phyloP scores from a whole-genome alignment of 2,888 invertebrate genomes.

The Acronicta psi region DNA sequence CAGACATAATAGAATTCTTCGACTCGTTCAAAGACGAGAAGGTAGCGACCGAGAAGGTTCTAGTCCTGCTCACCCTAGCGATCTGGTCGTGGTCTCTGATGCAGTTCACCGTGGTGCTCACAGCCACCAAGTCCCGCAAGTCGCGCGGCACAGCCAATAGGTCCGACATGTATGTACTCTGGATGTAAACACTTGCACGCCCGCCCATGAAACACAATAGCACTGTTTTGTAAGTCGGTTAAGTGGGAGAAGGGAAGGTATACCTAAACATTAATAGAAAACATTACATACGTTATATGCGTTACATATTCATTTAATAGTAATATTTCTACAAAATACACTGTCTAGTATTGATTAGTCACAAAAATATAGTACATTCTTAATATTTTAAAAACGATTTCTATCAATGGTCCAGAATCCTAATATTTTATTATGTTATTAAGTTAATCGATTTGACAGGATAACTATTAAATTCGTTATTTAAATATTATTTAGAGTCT shows the following conservation, averaged over 20 bases:
- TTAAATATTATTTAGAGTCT: no score
- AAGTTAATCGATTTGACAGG: no score
- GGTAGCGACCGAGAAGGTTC: conserved; percentile 93
- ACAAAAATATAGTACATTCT: no score
- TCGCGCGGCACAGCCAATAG: conserved; percentile 91
- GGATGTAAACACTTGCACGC: conserved; percentile 50
- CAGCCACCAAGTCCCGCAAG: conserved; percentile 95
- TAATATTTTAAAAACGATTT: no score
- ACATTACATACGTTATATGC: no score
- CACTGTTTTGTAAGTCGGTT: conserved; percentile 23
- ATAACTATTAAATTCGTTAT: no score
- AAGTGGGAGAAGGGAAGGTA: conserved; percentile 2
- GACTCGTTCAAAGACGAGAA: conserved; percentile 98
- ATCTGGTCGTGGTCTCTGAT: conserved; percentile 98
- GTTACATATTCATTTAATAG: no score
- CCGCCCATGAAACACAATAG: conserved; percentile 32
- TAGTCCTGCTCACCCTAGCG: conserved; percentile 95
- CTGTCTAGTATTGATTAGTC: no score
- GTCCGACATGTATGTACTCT: conserved; percentile 87
- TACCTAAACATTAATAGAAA: no score
- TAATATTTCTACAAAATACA: no score
- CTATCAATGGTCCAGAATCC: no score
- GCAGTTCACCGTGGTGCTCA: conserved; percentile 98
- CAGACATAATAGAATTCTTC: conserved; percentile 98
- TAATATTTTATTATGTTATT: no score